phyloP scores from a whole-genome alignment of 2,113 vertebrate genomes.

The Cinclus mexicanus region DNA sequence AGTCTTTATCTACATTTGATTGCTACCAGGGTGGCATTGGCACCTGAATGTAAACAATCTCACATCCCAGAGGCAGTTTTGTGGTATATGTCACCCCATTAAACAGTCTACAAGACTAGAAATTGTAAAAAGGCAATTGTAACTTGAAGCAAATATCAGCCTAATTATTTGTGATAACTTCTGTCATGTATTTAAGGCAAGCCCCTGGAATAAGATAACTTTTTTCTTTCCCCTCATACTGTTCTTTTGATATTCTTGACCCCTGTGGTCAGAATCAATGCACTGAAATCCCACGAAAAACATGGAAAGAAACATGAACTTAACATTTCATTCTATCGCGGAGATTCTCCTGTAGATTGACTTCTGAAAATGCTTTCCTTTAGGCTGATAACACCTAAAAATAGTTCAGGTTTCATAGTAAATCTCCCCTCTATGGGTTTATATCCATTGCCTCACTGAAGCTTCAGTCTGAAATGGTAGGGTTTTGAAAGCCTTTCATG shows the following conservation, averaged over 20 bases:
- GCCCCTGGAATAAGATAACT: constrained; percentile 41
- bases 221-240: neutral
- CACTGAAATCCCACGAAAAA: neutral
- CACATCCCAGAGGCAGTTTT: neutral
- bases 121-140: constrained; percentile 71
- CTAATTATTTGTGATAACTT: constrained; percentile 80
- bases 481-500: neutral
- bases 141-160: constrained; percentile 73
- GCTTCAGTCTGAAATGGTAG: neutral
- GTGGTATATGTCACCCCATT: constrained; percentile 52
- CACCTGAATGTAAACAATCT: constrained; percentile 39
- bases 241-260: constrained; percentile 39
- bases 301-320: neutral
- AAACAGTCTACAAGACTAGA: constrained; percentile 45
- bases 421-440: neutral
- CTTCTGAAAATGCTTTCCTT: neutral
- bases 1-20: neutral
- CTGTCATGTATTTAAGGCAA: constrained; percentile 75
- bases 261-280: neutral
- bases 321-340: neutral
- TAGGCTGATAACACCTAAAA: neutral
- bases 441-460: neutral
- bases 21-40: neutral
- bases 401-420: neutral
- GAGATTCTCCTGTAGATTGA: neutral